Evolutionary conservation across 2,888 invertebrate genomes (phyloP).

Genomic region (Griposia aprilina): DNA sequence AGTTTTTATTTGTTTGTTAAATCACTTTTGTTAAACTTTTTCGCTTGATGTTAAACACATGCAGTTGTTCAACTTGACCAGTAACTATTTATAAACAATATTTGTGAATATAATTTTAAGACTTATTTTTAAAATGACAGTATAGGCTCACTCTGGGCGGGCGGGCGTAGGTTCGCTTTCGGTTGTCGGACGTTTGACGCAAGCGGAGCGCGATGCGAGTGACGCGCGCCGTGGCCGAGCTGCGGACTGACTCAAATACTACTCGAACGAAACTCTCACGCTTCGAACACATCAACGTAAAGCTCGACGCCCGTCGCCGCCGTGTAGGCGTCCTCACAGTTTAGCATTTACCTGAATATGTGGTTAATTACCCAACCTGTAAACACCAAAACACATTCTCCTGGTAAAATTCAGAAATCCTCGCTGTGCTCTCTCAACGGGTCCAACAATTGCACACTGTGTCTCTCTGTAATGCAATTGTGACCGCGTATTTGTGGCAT

Average conservation of each 20-base stretch:
- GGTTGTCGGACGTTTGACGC: constrained; percentile 67
- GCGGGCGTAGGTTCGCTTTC: constrained; percentile 72
- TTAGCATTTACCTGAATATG: constrained; percentile 58
- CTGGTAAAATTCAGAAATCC: constrained; percentile 12
- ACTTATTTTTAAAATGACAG: constrained; percentile 64
- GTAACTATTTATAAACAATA: constrained; percentile 49
- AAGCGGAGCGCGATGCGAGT: constrained; percentile 72
- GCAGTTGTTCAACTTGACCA: constrained; percentile 39
- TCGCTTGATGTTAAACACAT: constrained; percentile 48
- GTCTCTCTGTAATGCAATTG: constrained; percentile 6
- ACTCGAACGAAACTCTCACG: constrained; percentile 68
- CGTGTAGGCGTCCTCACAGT: constrained; percentile 64
- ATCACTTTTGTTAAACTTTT: constrained; percentile 55
- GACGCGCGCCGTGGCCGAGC: constrained; percentile 73
- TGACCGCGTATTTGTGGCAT: constrained; percentile 38
- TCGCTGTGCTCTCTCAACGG: not conserved
- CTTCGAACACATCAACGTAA: constrained; percentile 66
- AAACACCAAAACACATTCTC: constrained; percentile 33
- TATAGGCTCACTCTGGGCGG: constrained; percentile 70
- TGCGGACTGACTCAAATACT: constrained; percentile 76
- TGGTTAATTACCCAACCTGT: constrained; percentile 46
- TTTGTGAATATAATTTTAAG: constrained; percentile 46
- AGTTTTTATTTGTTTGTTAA: constrained; percentile 62
- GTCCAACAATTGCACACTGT: not conserved
- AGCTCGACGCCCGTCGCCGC: constrained; percentile 67